phyloP scores from a whole-genome alignment of 2,888 invertebrate species.

The Cephonodes hylas region DNA sequence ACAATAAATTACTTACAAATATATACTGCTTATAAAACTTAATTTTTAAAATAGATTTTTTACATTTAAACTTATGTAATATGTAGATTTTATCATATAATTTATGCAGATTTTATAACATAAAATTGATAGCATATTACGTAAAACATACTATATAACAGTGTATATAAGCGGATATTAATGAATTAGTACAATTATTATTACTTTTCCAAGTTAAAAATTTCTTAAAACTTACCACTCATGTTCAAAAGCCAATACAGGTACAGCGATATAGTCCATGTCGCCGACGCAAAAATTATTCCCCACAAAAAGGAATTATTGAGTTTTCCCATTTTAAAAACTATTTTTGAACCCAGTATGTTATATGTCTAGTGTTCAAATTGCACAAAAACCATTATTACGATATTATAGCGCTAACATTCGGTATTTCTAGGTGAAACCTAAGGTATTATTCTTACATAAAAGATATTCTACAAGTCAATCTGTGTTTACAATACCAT shows the following conservation, averaged over 20 bases:
- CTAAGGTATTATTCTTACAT: neutral
- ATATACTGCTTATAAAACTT: no score
- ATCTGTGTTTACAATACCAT: neutral
- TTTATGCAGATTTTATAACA: neutral
- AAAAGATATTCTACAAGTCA: neutral
- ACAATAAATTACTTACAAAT: no score
- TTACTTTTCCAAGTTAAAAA: no score
- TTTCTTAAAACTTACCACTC: slow-evolving; percentile 61
- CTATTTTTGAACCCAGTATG: neutral
- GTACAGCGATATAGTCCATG: slow-evolving; percentile 87
- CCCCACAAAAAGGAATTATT: slow-evolving; percentile 87
- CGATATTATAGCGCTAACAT: neutral
- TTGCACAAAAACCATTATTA: neutral
- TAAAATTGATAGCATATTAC: neutral
- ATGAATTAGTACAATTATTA: no score
- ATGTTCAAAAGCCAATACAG: slow-evolving; percentile 83
- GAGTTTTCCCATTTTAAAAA: slow-evolving; percentile 45
- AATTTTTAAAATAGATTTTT: no score
- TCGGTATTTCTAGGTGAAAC: neutral
- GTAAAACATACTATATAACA: no score
- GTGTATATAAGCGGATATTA: no score
- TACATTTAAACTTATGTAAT: no score
- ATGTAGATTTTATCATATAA: no score
- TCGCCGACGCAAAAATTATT: slow-evolving; percentile 86
- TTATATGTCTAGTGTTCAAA: neutral